Evolutionary conservation across 2,888 invertebrate species (phyloP).

Genomic region (Phania funesta): DNA sequence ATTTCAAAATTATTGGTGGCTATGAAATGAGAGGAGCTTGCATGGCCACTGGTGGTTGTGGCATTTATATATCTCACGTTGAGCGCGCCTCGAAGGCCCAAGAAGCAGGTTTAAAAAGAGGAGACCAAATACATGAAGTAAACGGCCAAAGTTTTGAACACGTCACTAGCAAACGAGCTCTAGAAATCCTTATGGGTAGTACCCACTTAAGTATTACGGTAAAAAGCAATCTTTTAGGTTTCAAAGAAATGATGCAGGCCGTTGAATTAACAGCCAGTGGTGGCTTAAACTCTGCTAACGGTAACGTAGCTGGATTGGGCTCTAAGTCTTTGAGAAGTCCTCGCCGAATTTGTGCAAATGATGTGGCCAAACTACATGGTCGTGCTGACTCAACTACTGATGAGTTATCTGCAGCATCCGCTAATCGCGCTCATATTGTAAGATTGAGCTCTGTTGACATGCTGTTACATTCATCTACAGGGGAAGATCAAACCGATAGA

Average conservation of each 20-base stretch:
- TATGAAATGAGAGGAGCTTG: constrained; percentile 85
- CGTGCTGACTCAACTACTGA: constrained; percentile 75
- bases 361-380: constrained; percentile 85
- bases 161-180: constrained; percentile 93
- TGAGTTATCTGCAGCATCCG: constrained; percentile 68
- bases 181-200: constrained; percentile 95
- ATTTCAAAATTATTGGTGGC: constrained; percentile 96
- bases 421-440: constrained; percentile 79
- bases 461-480: constrained; percentile 68
- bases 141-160: constrained; percentile 98
- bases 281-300: constrained; percentile 72
- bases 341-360: constrained; percentile 81
- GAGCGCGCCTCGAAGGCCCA: constrained; percentile 96
- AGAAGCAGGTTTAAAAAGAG: constrained; percentile 96
- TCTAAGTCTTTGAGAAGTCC: constrained; percentile 74
- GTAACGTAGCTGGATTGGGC: constrained; percentile 72
- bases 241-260: constrained; percentile 84
- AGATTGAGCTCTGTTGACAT: constrained; percentile 88
- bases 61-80: constrained; percentile 97
- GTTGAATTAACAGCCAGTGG: constrained; percentile 71
- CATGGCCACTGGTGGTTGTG: constrained; percentile 85
- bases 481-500: constrained; percentile 77
- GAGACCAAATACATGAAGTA: constrained; percentile 98
- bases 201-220: constrained; percentile 98
- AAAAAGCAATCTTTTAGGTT: constrained; percentile 96